Evolutionary conservation across 2,888 invertebrate genomes (phyloP).

Genomic region (Apamea anceps): DNA sequence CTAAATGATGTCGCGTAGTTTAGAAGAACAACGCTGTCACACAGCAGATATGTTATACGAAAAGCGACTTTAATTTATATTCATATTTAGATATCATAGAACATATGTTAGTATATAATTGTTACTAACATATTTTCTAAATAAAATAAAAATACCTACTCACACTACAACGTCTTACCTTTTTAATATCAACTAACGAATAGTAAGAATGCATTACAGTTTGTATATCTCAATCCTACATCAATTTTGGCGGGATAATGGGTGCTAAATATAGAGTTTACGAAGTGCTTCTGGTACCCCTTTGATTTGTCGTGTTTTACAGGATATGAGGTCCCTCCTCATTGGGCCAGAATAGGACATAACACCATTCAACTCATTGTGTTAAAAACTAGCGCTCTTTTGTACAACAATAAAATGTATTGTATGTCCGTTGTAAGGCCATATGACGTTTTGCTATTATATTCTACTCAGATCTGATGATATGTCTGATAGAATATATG

Average conservation of each 20-base stretch:
- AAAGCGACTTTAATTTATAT: background rate
- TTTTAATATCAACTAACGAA: background rate
- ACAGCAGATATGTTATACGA: background rate
- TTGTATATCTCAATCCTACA: background rate
- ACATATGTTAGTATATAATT: background rate
- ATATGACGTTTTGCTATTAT: constrained; percentile 45
- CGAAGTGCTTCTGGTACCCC: constrained; percentile 29
- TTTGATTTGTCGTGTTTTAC: constrained; percentile 51
- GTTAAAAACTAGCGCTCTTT: constrained; percentile 42
- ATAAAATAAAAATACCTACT: background rate
- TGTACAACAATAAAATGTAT: constrained; percentile 49
- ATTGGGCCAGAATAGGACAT: constrained; percentile 40
- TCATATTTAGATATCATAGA: background rate
- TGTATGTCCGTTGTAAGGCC: constrained; percentile 43
- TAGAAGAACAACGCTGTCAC: background rate
- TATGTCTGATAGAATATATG: constrained; percentile 4
- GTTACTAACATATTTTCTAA: background rate
- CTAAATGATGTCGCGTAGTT: background rate
- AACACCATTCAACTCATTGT: constrained; percentile 38
- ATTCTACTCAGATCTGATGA: constrained; percentile 25
- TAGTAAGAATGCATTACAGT: background rate
- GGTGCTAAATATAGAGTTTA: constrained; percentile 62
- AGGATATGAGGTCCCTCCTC: constrained; percentile 65
- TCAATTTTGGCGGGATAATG: constrained; percentile 18
- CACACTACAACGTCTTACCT: background rate